phyloP scores from a whole-genome alignment of 2,888 invertebrate genomes.

The Terebella lapidaria region DNA sequence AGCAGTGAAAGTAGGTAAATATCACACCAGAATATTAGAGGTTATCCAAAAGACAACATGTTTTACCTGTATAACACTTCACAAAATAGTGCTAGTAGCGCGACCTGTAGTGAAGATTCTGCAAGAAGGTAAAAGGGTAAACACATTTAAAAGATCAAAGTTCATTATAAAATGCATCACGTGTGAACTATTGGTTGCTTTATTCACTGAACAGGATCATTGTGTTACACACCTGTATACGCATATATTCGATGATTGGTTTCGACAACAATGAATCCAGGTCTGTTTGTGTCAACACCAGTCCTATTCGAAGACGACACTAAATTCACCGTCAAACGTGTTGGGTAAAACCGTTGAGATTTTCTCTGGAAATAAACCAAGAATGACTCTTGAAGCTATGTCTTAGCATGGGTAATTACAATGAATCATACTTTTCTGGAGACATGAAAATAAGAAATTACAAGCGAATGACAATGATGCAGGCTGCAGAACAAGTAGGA shows the following conservation, averaged over 20 bases:
- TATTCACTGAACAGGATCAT: not conserved
- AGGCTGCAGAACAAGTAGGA: too few relatives aligned
- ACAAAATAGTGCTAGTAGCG: conserved; percentile 85
- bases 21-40: too few relatives aligned
- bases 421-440: too few relatives aligned
- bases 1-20: too few relatives aligned
- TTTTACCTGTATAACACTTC: conserved; percentile 83
- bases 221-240: conserved; percentile 72
- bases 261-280: conserved; percentile 87
- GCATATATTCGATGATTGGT: conserved; percentile 95
- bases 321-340: conserved; percentile 83
- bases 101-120: conserved; percentile 74
- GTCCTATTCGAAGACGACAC: conserved; percentile 57
- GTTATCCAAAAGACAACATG: too few relatives aligned
- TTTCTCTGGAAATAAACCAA: conserved; percentile 62
- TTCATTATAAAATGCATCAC: not conserved
- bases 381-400: too few relatives aligned
- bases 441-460: too few relatives aligned
- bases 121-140: conserved; percentile 18
- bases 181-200: too few relatives aligned
- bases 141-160: not conserved
- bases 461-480: too few relatives aligned
- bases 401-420: too few relatives aligned
- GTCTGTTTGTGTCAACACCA: conserved; percentile 30
- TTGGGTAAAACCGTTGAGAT: conserved; percentile 90